Percentiles rank a stretch among this genome's conserved stretches.
Conservation (phyloP, 1,140 invertebrate genomes). For the Eurytemora carolleeae region DNA sequence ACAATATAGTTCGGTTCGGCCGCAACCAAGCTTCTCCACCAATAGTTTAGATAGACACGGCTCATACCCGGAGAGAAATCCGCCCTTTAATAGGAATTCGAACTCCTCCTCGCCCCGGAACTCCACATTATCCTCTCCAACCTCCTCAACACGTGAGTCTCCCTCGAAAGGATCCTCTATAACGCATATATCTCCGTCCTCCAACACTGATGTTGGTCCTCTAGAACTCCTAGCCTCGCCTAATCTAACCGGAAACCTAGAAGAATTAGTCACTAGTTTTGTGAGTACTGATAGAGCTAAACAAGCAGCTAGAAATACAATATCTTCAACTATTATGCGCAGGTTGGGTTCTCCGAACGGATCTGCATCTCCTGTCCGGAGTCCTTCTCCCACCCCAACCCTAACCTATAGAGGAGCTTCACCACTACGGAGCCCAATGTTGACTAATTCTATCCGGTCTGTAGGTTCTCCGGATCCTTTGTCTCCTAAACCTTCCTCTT, state of each 20-base stretch:
- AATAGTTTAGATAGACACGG: not conserved
- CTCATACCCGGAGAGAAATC: not conserved
- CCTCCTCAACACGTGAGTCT: not conserved
- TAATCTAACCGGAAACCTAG: slow-evolving; percentile 4
- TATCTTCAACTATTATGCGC: slow-evolving; percentile 7
- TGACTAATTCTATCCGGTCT: slow-evolving; percentile 1
- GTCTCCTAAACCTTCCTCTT: no score
- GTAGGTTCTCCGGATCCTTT: no score
- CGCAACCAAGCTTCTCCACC: not conserved
- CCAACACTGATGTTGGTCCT: not conserved
- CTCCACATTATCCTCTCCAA: not conserved
- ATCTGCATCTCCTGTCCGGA: not conserved
- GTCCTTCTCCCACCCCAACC: slow-evolving; percentile 6
- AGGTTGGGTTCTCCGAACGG: not conserved
- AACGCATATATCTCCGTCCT: slow-evolving; percentile 2
- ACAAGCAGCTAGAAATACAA: slow-evolving; percentile 11
- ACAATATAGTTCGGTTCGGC: no score
- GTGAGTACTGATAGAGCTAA: slow-evolving; percentile 14
- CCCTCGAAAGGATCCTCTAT: not conserved
- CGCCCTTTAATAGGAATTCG: no score
- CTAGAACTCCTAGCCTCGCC: slow-evolving; percentile 1
- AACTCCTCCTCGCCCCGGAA: not conserved
- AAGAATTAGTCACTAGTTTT: slow-evolving; percentile 14
- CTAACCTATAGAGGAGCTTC: not conserved
- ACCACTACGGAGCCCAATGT: slow-evolving; percentile 9